Percentiles rank a stretch among this genome's conserved stretches.
Evolutionary conservation across 1,140 invertebrate species (phyloP).

Genomic region (Phthorimaea operculella): DNA sequence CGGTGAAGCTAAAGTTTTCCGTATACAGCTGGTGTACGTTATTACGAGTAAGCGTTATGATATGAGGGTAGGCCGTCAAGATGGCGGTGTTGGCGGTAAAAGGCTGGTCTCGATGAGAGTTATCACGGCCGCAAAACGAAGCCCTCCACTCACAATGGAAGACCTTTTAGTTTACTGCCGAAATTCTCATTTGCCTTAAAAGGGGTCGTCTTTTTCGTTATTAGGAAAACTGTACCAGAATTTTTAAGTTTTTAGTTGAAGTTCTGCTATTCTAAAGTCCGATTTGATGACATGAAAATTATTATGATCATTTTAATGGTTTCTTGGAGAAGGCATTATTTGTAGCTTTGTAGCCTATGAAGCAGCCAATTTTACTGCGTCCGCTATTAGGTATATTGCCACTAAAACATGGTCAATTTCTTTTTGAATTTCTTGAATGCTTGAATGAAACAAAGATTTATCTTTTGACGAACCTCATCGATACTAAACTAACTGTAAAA

Average conservation of each 20-base stretch:
- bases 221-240: slow-evolving; percentile 8
- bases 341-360: not conserved
- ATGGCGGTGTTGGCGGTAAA: not conserved
- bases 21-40: slow-evolving; percentile 24
- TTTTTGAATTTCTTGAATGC: too few species aligned
- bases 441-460: too few species aligned
- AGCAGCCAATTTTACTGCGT: not conserved
- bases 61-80: not conserved
- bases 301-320: too few species aligned
- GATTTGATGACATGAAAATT: too few species aligned
- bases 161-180: slow-evolving; percentile 18
- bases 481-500: too few species aligned
- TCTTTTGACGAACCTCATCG: too few species aligned
- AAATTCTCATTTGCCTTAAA: slow-evolving; percentile 14
- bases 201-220: slow-evolving; percentile 8
- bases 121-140: slow-evolving; percentile 18
- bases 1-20: slow-evolving; percentile 23
- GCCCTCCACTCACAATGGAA: slow-evolving; percentile 7
- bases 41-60: slow-evolving; percentile 27
- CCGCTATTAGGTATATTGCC: too few species aligned
- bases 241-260: not conserved
- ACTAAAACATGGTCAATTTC: too few species aligned
- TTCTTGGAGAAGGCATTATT: too few species aligned
- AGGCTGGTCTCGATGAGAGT: slow-evolving; percentile 26
- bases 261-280: too few species aligned